Percentiles rank a stretch among this genome's conserved stretches.
Evolutionary conservation across 2,888 invertebrate genomes (phyloP).

Genomic region (Belgica antarctica): DNA sequence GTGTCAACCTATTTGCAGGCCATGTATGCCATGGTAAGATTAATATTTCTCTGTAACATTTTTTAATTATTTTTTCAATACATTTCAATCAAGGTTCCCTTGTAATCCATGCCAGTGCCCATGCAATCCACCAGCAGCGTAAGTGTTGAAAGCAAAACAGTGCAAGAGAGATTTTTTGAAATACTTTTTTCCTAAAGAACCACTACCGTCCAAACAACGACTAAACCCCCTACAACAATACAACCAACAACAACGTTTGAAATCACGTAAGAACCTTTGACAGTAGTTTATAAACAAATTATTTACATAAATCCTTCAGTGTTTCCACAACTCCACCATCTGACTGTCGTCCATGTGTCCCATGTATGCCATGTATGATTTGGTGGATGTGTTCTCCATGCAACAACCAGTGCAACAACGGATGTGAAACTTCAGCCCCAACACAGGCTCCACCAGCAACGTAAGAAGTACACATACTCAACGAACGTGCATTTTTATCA

Average conservation of each 20-base stretch:
- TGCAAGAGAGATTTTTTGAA: too few relatives aligned
- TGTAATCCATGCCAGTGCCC: slow-evolving; percentile 23
- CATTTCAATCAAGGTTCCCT: not conserved
- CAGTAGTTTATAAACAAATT: not conserved
- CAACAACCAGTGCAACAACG: slow-evolving; percentile 4
- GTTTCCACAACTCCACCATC: not conserved
- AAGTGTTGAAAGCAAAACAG: not conserved
- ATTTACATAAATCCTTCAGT: not conserved
- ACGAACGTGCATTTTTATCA: not conserved
- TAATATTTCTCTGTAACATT: not conserved
- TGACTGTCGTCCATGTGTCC: not conserved
- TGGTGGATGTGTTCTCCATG: slow-evolving; percentile 32
- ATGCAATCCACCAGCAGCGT: not conserved
- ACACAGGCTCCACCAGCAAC: not conserved
- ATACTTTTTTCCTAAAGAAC: not conserved
- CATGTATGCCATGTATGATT: slow-evolving; percentile 28
- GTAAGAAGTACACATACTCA: not conserved
- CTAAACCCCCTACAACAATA: not conserved
- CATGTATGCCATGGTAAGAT: slow-evolving; percentile 12
- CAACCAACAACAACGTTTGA: not conserved
- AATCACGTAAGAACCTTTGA: not conserved
- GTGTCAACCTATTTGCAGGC: not conserved
- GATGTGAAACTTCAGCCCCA: not conserved
- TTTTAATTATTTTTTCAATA: not conserved
- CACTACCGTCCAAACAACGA: not conserved